Base-by-base conservation (phyloP, 64 coral and sea anemone genomes). In the Dendrophyllia cribrosa region DNA sequence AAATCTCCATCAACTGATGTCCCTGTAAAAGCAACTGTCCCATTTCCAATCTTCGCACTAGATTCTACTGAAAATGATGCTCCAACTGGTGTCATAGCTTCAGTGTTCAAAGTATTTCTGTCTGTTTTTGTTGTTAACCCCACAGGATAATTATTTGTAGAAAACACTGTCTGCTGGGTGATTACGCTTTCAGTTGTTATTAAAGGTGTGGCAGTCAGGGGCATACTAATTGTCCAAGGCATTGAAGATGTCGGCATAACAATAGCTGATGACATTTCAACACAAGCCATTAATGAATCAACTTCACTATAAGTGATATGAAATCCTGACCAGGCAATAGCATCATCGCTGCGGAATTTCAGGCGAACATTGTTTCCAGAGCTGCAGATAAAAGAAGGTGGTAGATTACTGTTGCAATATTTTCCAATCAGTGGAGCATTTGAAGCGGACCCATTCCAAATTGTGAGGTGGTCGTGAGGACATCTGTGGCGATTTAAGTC, bases 281-380 rank as follows among this genome's bases (percentile, higher is more conserved):
- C 26, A 68, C 95, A 97, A 19, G 81, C 71, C 58, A 74, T 58
- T 25, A 79, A 75, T 13, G 83, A 66, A 55, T 91, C 88, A 50
- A 82, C 86, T 58, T 74, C 95, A 43, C 85, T 71, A 48, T 87
- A 97, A 17, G 71, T 70, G 14, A 92, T 85, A 69, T 82, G 75
- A 86, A 97, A 97, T 76, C 95, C 95, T 59, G 61, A 83, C 9
- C 79, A 86, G 13, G 95, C 82, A n/a, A 97, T 61, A 2, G 92
- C 83, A 84, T 97, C 92, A 83, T 97, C 92, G 69, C 92, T 86
- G 77, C 81, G 93, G 43, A 97, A 97, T 43, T 87, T 90, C 22
- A 97, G 70, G 43, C 65, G 74, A 22, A 97, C 69, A 3, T 25
- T 79, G 66, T 91, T 94, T 43, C 92, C 74, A 64, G 66, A 34